Evolutionary conservation across 2,888 invertebrate species (phyloP).

Genomic region (Eulithis testata): DNA sequence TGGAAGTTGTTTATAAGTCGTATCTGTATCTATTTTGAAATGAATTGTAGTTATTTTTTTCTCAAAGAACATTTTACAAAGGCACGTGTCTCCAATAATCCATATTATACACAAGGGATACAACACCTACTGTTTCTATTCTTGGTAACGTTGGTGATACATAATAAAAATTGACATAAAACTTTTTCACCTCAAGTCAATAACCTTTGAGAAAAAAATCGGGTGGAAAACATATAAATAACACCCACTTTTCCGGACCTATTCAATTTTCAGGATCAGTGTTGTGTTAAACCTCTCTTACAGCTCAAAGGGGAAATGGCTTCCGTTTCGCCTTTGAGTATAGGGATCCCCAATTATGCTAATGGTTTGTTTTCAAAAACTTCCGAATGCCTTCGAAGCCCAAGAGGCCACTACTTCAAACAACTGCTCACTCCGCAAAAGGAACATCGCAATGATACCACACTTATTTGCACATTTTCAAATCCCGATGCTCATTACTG

Average conservation of each 20-base stretch:
- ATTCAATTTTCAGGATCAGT: slow-evolving; percentile 23
- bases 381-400: slow-evolving; percentile 26
- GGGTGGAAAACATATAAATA: slow-evolving; percentile 1
- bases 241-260: slow-evolving; percentile 16
- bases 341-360: slow-evolving; percentile 32
- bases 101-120: too few species aligned
- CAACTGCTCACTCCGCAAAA: slow-evolving; percentile 39
- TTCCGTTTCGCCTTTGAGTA: slow-evolving; percentile 15
- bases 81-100: too few species aligned
- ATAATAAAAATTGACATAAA: background rate
- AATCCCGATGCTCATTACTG: slow-evolving; percentile 63
- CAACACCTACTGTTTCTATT: too few species aligned
- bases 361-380: slow-evolving; percentile 33
- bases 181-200: background rate
- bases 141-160: background rate
- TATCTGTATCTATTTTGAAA: too few species aligned
- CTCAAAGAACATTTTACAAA: too few species aligned
- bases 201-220: slow-evolving; percentile 9
- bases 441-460: slow-evolving; percentile 49
- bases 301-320: slow-evolving; percentile 25
- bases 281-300: slow-evolving; percentile 24
- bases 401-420: slow-evolving; percentile 45
- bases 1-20: too few species aligned
- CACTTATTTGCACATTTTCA: slow-evolving; percentile 55
- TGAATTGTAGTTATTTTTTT: too few species aligned